These are phyloP conservation scores for Notoglanidium macrostoma DNA, from an alignment of 2,797 vertebrate genomes.

Conservation along the genomic window DNA sequence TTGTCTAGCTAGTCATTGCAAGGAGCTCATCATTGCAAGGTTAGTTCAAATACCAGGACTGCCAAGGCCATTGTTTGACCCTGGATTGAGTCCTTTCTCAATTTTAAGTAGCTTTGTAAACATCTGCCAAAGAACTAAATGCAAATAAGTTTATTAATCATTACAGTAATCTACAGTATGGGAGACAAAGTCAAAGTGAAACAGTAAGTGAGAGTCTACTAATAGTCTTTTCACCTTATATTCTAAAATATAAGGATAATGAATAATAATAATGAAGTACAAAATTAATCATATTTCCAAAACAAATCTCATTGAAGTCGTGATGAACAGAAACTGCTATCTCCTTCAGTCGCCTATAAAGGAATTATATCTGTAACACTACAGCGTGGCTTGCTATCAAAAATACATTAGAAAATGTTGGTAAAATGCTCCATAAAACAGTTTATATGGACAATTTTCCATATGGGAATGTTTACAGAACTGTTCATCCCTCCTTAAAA, in stretches of 20 bases:
- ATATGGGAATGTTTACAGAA: background rate
- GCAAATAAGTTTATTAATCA: background rate
- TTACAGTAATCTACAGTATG: background rate
- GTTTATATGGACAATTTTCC: background rate
- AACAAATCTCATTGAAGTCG: background rate
- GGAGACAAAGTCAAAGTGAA: background rate
- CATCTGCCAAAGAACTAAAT: background rate
- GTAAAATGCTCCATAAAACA: background rate
- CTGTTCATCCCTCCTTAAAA: background rate
- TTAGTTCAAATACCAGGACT: background rate
- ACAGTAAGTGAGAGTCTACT: background rate
- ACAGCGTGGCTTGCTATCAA: background rate
- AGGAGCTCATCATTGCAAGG: background rate
- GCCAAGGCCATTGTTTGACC: background rate
- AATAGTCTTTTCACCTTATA: background rate
- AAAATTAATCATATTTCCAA: background rate
- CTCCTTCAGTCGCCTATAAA: background rate
- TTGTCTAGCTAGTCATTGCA: background rate
- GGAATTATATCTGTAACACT: background rate
- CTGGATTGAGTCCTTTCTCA: background rate
- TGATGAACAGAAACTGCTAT: background rate
- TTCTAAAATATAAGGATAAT: background rate
- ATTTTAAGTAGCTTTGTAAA: background rate
- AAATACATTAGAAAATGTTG: background rate
- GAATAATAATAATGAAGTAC: background rate